Percentiles rank a stretch among this genome's conserved stretches.
These are phyloP conservation scores for Stegodyphus mimosarum DNA, from an alignment of 1,140 invertebrate species.

Conservation along the genomic window DNA sequence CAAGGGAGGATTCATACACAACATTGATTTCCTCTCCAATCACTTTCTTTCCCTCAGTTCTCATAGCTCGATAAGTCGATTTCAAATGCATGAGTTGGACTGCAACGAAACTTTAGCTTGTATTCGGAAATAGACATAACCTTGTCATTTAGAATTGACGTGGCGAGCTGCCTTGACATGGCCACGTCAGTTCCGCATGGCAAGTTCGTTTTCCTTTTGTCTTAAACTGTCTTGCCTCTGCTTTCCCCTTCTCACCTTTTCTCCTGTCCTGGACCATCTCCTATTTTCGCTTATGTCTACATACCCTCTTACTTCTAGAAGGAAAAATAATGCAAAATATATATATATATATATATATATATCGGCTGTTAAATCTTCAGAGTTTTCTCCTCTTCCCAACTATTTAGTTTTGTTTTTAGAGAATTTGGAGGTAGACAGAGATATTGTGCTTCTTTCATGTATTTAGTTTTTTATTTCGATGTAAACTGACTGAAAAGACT, in stretches of 20 bases:
- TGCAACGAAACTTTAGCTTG: constrained; percentile 34
- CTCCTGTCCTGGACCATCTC: not conserved
- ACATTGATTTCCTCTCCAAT: constrained; percentile 48
- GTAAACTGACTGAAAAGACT: no score
- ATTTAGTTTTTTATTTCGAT: no score
- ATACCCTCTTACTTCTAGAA: constrained; percentile 12
- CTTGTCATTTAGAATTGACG: not conserved
- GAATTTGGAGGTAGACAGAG: no score
- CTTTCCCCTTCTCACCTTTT: not conserved
- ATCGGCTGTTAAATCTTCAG: not conserved
- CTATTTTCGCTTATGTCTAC: not conserved
- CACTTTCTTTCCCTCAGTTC: constrained; percentile 28
- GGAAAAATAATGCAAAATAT: constrained; percentile 46
- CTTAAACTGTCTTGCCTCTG: constrained; percentile 10
- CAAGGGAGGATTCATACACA: not conserved
- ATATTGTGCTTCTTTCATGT: no score
- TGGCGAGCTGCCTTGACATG: not conserved
- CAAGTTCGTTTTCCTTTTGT: constrained; percentile 46
- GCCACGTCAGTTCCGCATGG: constrained; percentile 17
- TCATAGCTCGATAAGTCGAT: constrained; percentile 42
- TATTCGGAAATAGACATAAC: constrained; percentile 48
- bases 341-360: constrained; percentile 21
- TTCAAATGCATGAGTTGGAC: constrained; percentile 56
- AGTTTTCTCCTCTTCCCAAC: no score
- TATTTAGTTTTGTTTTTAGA: no score